Evolutionary conservation across 37 sponge, comb jelly and placozoan genomes (phyloP).

Genomic region (Chondrilla cf. caribensis): DNA sequence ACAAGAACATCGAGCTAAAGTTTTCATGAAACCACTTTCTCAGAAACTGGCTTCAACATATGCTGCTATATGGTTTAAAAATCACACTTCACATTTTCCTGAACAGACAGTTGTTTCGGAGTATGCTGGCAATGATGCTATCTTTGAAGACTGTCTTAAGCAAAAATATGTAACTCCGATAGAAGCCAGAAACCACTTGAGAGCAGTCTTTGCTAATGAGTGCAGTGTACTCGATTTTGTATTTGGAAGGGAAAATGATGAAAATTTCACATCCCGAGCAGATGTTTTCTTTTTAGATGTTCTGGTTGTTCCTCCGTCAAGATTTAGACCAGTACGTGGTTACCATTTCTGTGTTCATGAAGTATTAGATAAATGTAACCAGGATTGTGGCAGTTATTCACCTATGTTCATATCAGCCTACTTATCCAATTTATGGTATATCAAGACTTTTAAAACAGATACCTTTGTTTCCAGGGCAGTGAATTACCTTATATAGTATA

Average conservation of each 20-base stretch:
- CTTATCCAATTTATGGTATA: no score
- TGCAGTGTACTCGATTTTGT: constrained; percentile 36
- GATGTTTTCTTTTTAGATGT: constrained; percentile 82
- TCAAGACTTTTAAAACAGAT: no score
- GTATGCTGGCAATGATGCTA: not conserved
- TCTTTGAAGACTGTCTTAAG: constrained; percentile 20
- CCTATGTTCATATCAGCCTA: no score
- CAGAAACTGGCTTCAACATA: constrained; percentile 38
- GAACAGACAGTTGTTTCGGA: not conserved
- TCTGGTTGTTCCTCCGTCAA: constrained; percentile 84
- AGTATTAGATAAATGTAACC: no score
- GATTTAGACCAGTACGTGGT: constrained; percentile 86
- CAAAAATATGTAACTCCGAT: constrained; percentile 62
- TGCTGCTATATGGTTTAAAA: constrained; percentile 35
- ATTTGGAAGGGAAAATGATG: constrained; percentile 35
- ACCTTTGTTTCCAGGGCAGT: no score
- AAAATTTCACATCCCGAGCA: constrained; percentile 8
- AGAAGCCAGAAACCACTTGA: constrained; percentile 70
- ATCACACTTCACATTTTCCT: no score
- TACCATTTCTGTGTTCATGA: no score
- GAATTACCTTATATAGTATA: no score
- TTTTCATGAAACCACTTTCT: constrained; percentile 65
- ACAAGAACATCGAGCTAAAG: constrained; percentile 54
- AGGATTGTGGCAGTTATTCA: no score
- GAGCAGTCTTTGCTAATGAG: constrained; percentile 61